Evolutionary conservation across 2,797 vertebrate species (phyloP).

Genomic region (Champsocephalus gunnari): DNA sequence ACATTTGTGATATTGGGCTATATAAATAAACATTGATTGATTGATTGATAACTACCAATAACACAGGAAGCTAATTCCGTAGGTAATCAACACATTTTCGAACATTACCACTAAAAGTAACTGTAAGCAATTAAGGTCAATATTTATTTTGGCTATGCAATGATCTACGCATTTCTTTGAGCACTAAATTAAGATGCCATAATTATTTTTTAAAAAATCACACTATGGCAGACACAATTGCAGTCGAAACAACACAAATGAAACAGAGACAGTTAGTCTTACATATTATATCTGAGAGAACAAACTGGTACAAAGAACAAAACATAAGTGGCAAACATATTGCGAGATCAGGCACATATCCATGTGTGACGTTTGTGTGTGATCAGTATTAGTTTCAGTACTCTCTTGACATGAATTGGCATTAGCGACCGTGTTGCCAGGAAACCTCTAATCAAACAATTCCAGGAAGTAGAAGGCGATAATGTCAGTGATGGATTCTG

Average conservation of each 20-base stretch:
- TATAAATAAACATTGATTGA: no score
- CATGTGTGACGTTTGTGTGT: slow-evolving; percentile 6
- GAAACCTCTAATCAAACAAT: slow-evolving; percentile 39
- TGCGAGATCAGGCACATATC: not conserved
- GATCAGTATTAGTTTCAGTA: not conserved
- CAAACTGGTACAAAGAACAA: not conserved
- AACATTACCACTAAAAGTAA: no score
- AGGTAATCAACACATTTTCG: no score
- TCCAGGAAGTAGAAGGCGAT: slow-evolving; percentile 41
- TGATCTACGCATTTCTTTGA: no score
- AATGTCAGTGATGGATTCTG: slow-evolving; percentile 58
- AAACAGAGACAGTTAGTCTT: not conserved
- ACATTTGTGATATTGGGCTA: no score
- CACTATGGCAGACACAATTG: no score
- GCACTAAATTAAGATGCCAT: no score
- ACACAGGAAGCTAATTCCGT: no score
- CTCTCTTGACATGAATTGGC: not conserved
- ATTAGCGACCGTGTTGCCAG: slow-evolving; percentile 31
- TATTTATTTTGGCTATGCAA: no score
- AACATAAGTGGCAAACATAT: not conserved
- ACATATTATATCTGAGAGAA: not conserved
- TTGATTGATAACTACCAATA: no score
- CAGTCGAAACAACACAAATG: not conserved
- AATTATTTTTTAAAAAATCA: no score
- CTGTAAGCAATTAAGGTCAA: no score